Percentiles rank a stretch among this genome's conserved stretches.
These are phyloP conservation scores for Natator depressus DNA, from an alignment of 2,113 vertebrate species.

Conservation along the genomic window DNA sequence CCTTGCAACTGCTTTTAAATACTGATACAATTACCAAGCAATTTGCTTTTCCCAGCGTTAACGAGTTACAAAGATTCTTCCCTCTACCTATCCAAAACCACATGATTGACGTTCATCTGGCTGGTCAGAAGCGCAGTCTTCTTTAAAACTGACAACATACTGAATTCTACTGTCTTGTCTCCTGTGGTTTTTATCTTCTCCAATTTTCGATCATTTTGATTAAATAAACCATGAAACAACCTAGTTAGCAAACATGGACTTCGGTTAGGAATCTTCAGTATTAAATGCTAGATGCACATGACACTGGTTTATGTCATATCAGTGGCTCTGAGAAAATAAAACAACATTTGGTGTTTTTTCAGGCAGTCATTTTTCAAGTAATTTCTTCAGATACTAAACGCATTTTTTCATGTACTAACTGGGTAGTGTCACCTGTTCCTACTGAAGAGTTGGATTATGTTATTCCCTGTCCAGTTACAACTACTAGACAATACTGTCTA, in stretches of 20 bases:
- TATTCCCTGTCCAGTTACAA: neutral
- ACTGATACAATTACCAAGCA: too few species aligned
- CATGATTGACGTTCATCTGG: neutral
- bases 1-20: too few species aligned
- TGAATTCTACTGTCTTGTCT: neutral
- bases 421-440: neutral
- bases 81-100: neutral
- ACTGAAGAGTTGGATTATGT: neutral
- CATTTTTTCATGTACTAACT: neutral
- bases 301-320: neutral
- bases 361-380: conserved; percentile 15
- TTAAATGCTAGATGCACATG: neutral
- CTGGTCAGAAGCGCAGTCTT: neutral
- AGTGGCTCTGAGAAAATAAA: neutral
- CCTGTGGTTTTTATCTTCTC: neutral
- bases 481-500: neutral
- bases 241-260: neutral
- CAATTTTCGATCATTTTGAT: neutral
- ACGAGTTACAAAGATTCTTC: neutral
- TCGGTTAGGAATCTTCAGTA: neutral
- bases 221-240: neutral
- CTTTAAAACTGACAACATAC: too few species aligned
- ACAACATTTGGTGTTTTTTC: conserved; percentile 6
- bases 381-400: neutral
- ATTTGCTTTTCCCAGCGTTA: too few species aligned